Evolutionary conservation across 2,888 invertebrate species (phyloP).

Genomic region (Danaus chrysippus): DNA sequence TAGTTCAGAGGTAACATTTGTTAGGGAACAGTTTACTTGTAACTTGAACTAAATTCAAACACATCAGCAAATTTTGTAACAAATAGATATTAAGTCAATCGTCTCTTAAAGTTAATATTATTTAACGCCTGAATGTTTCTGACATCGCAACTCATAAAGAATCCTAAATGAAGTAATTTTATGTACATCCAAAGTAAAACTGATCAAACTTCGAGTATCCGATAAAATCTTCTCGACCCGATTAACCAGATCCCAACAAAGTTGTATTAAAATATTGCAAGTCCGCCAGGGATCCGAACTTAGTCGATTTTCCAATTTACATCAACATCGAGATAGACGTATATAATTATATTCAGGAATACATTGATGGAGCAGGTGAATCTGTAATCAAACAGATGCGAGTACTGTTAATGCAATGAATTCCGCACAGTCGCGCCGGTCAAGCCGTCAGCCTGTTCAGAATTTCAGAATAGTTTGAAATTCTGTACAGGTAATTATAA

Average conservation of each 20-base stretch:
- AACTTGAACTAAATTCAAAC: background rate
- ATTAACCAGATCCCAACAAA: slow-evolving; percentile 11
- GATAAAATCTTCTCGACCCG: slow-evolving; percentile 14
- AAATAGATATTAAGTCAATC: background rate
- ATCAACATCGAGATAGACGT: slow-evolving; percentile 15
- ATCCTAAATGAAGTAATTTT: background rate
- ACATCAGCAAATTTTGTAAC: background rate
- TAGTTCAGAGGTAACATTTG: background rate
- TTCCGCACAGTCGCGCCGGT: no score
- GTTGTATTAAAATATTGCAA: slow-evolving; percentile 24
- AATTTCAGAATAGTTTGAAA: background rate
- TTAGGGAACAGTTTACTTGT: background rate
- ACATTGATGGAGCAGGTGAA: background rate
- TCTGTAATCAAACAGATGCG: background rate
- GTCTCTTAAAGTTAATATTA: no score
- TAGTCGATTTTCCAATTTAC: slow-evolving; percentile 18
- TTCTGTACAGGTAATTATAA: background rate
- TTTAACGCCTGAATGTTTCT: no score
- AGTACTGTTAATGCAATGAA: no score
- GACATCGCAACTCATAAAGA: no score
- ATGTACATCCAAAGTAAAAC: background rate
- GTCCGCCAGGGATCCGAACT: slow-evolving; percentile 21
- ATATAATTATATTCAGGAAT: background rate
- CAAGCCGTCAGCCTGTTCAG: no score
- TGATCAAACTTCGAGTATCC: background rate